These are phyloP conservation scores for Egretta garzetta DNA, from an alignment of 2,113 vertebrate species.

Conservation along the genomic window DNA sequence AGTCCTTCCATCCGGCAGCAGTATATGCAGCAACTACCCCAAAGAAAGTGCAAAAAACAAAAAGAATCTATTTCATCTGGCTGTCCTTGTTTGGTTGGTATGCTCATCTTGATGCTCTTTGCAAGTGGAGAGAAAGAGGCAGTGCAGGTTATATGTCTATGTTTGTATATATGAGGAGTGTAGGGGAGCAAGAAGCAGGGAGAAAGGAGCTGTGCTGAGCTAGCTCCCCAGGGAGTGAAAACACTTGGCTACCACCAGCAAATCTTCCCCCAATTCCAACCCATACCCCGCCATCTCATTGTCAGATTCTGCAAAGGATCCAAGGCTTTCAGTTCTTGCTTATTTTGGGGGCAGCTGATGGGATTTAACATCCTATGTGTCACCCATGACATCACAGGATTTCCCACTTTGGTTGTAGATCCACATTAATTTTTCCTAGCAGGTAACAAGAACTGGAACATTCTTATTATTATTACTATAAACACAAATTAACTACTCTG, in stretches of 20 bases:
- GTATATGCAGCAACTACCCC: background rate
- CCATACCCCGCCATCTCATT: background rate
- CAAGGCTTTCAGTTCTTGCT: background rate
- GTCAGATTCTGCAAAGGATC: background rate
- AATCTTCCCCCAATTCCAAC: background rate
- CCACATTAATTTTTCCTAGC: background rate
- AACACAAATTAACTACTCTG: background rate
- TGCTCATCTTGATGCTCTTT: background rate
- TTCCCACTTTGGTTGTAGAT: background rate
- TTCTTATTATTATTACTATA: background rate
- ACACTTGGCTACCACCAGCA: background rate
- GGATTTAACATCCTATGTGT: background rate
- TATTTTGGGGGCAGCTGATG: background rate
- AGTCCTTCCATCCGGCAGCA: slow-evolving; percentile 13
- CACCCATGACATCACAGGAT: background rate
- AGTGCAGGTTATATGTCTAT: background rate
- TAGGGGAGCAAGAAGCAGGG: background rate
- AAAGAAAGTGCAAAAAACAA: background rate
- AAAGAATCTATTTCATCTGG: background rate
- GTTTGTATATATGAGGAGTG: fast-evolving
- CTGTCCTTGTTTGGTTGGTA: background rate
- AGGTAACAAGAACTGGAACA: background rate
- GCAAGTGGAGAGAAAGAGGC: background rate
- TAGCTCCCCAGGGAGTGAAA: background rate
- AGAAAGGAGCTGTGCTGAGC: background rate